Percentiles rank a stretch among this genome's conserved stretches.
These are phyloP conservation scores for Diplogasteroides magnus DNA, from an alignment of 1,140 invertebrate species.

Conservation along the genomic window DNA sequence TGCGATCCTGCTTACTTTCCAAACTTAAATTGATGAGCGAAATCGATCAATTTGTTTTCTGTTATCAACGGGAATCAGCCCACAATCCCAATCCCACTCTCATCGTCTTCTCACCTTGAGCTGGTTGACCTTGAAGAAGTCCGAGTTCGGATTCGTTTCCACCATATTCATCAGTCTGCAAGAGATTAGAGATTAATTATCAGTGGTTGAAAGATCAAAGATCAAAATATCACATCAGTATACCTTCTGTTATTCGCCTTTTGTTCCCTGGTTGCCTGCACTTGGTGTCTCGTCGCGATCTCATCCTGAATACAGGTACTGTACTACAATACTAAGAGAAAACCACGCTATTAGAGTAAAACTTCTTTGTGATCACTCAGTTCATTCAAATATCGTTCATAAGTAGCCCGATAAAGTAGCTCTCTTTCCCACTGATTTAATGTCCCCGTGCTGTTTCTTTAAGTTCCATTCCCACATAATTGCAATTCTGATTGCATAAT, in stretches of 20 bases:
- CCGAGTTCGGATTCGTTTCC: constrained; percentile 16
- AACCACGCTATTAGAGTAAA: too few relatives aligned
- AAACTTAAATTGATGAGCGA: too few relatives aligned
- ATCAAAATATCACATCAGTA: not conserved
- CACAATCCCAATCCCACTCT: not conserved
- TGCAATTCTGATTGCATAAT: too few relatives aligned
- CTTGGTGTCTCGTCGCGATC: constrained; percentile 28
- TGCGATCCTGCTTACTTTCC: too few relatives aligned
- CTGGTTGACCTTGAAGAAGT: constrained; percentile 39
- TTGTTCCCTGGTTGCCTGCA: constrained; percentile 17
- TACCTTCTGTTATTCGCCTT: constrained; percentile 17
- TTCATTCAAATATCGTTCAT: too few relatives aligned
- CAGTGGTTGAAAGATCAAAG: too few relatives aligned
- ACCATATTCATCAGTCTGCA: constrained; percentile 24
- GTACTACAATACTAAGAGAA: not conserved
- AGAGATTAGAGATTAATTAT: too few relatives aligned
- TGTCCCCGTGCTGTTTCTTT: too few relatives aligned
- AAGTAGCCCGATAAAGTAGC: too few relatives aligned
- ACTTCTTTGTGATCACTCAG: too few relatives aligned
- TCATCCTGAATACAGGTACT: constrained; percentile 25
- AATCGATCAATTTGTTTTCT: constrained; percentile 18
- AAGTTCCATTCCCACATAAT: too few relatives aligned
- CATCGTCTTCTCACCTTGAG: constrained; percentile 27
- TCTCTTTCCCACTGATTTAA: too few relatives aligned
- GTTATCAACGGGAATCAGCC: constrained; percentile 18